A percentile compares a stretch with the other conserved stretches of the same genome.
Evolutionary conservation across 2,113 vertebrate genomes (phyloP).

Genomic region (Tilapia sparmanii): DNA sequence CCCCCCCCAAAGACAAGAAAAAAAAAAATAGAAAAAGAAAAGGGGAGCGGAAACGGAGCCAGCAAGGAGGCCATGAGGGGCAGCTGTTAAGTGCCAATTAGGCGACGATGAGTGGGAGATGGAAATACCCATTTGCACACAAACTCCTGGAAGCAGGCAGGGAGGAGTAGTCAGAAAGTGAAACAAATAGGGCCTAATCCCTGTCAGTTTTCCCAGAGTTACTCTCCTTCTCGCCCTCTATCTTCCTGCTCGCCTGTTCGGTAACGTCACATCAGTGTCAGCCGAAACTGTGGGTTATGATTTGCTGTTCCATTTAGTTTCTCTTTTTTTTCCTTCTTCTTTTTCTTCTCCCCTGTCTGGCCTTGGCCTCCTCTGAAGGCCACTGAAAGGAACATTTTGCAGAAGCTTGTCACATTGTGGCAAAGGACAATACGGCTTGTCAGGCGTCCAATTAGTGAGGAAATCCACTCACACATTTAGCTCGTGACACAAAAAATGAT

Average conservation of each 20-base stretch:
- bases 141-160: neutral
- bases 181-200: slow-evolving; percentile 50
- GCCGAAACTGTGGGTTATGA: neutral
- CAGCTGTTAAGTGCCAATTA: slow-evolving; percentile 62
- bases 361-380: neutral
- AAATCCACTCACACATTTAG: neutral
- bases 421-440: slow-evolving; percentile 24
- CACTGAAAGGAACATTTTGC: slow-evolving; percentile 16
- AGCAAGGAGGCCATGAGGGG: slow-evolving; percentile 37
- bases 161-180: slow-evolving; percentile 17
- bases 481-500: neutral
- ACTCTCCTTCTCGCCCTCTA: neutral
- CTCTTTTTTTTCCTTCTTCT: neutral
- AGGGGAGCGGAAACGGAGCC: slow-evolving; percentile 13
- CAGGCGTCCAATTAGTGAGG: slow-evolving; percentile 42
- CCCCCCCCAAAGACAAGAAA: too few relatives aligned
- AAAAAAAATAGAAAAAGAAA: neutral
- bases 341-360: neutral
- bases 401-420: slow-evolving; percentile 19
- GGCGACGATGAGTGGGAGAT: slow-evolving; percentile 39
- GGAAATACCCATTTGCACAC: slow-evolving; percentile 39
- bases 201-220: neutral
- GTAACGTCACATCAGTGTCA: slow-evolving; percentile 17
- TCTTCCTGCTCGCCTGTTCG: neutral
- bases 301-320: neutral